Evolutionary conservation across 2,888 invertebrate genomes (phyloP), one percentile per base, ranked within the genome.

Genomic region (Alcis repandata): DNA sequence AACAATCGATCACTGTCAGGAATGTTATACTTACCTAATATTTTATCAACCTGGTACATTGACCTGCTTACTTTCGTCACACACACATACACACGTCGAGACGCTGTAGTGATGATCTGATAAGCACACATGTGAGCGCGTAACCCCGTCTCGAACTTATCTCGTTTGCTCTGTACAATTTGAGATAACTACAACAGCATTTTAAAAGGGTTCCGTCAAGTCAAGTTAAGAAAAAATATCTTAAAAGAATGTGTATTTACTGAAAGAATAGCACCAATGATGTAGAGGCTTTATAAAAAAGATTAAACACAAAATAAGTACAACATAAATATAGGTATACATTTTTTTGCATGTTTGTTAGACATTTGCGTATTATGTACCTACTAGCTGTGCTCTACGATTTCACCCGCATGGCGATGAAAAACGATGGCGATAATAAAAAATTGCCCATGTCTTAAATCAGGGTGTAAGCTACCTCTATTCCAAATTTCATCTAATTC

Each of bases 1-100:
- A 79, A 81, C 88, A 85, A 92, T 93, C 91, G 88, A 92, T 93
- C 92, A 92, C 84, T 90, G 92, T 91, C 92, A 82, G 78, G 76
- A 82, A 79, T 79, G 80, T 85, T 56, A 20, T 56, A 20, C 45
- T 46, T 36, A 84, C 82, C 78, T 68, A 66, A 68, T 71, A 75
- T 84, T 86, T 89, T 90, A 89, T 91, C 86, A 88, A 79, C 74
- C 73, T 75, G 75, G 91, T 86, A 82, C 92, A 80, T 87, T 91
- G 91, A 91, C 90, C 91, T 86, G 84, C 76, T 87, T 86, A 79
- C 74, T 86, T 88, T 86, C 81, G 82, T 84, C 78, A 84, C 85
- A 74, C 83, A 88, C 84, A 49, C 27, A 84, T 77, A 84, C 85
- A 74, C 83, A 88, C 84, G 43, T 19, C 38, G 1, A 81, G 76